Evolutionary conservation across 2,888 invertebrate genomes (phyloP).

Genomic region (Latrodectus elegans): DNA sequence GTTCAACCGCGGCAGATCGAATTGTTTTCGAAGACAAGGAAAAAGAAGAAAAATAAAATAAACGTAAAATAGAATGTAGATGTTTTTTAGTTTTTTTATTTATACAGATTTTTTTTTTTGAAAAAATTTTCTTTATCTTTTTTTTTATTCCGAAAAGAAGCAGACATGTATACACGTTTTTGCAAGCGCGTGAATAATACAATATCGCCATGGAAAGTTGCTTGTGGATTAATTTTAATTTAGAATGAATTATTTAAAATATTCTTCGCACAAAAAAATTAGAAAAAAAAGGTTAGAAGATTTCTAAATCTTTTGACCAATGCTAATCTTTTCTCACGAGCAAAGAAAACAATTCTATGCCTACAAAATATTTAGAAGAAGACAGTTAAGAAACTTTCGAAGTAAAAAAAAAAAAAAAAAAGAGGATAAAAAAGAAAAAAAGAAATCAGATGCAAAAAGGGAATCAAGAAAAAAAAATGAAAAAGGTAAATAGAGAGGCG

Average conservation of each 20-base stretch:
- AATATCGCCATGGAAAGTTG: conserved; percentile 38
- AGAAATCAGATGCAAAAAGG: conserved; percentile 4
- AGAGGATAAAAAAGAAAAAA: conserved; percentile 25
- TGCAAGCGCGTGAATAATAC: conserved; percentile 49
- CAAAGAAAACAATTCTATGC: conserved; percentile 45
- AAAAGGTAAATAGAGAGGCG: conserved; percentile 52
- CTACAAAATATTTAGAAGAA: conserved; percentile 55
- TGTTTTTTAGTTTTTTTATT: not conserved
- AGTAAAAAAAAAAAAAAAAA: conserved; percentile 6
- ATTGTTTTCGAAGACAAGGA: conserved; percentile 22
- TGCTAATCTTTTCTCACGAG: conserved; percentile 52
- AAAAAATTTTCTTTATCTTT: conserved; percentile 11
- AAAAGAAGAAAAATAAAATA: conserved; percentile 18
- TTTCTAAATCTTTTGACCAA: conserved; percentile 65
- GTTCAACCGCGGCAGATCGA: conserved; percentile 12
- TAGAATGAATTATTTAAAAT: conserved; percentile 67
- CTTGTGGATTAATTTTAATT: conserved; percentile 67
- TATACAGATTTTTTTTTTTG: conserved; percentile 22
- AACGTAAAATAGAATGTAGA: not conserved
- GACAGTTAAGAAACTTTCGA: conserved; percentile 44
- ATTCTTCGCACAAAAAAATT: conserved; percentile 39
- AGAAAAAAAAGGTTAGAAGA: conserved; percentile 4
- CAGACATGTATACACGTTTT: conserved; percentile 21
- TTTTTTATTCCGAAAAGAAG: not conserved
- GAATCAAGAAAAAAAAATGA: conserved; percentile 3